Evolutionary conservation across 2,888 invertebrate genomes (phyloP), one percentile per base, ranked within the genome.

Genomic region (Andrena bicolor): DNA sequence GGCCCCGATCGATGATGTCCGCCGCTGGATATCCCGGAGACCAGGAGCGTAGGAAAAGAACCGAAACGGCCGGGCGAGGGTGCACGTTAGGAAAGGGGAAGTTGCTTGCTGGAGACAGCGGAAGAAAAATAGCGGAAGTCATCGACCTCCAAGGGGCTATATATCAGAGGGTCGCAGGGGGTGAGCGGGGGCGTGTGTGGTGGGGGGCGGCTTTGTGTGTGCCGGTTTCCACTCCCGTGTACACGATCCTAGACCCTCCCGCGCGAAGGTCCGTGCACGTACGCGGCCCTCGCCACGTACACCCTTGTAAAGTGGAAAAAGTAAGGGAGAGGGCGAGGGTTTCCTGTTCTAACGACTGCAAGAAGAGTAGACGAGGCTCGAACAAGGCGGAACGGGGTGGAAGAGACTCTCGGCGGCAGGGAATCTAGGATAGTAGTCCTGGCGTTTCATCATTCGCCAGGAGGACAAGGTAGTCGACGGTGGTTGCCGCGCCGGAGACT

Each of bases 101-200:
- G 93, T 93, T 92, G 93, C 92, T 93, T 95, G 95, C 94, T 94
- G 94, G 94, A 95, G 95, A 95, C 95, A 95, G 95, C 94, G 94
- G 94, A 95, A 95, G 95, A 95, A 95, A 95, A 95, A 95, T 95
- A 94, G 95, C 95, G 94, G 94, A 94, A 95, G 95, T 95, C 95
- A 95, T 95, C 95, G 95, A 95, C 95, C 95, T 95, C 95, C 94
- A 94, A 94, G 95, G 94, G 93, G 95, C 95, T 94, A 95, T 95
- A 95, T 95, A 95, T 94, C 94, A 94, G 92, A 88, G 90, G 90
- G 89, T 90, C 90, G 91, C 90, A 79, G 81, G 84, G 83, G 88
- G 82, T 84, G 80, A 87, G 80, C 84, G 88, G 88, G 89, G 84
- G 41, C 41, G 41, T 41, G 41, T 41, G 41, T 41, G 41, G 1